Conservation (phyloP, 1,140 invertebrate species). For the Lepidurus couesii region DNA sequence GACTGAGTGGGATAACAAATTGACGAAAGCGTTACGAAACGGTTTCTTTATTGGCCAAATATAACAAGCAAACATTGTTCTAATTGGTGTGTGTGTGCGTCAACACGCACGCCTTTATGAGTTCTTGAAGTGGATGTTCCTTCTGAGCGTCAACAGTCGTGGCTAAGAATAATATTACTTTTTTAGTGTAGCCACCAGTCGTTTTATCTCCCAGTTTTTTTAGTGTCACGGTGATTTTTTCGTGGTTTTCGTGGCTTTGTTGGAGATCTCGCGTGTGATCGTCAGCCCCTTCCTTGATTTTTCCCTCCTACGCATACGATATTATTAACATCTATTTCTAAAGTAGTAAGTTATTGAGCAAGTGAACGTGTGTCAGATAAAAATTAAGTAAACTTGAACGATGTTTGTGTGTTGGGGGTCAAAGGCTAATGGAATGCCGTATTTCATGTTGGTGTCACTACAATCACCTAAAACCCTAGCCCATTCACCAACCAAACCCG, state of each 20-base stretch:
- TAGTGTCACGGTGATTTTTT: not conserved
- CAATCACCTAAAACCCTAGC: not conserved
- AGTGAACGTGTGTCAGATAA: not conserved
- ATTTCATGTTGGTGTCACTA: not conserved
- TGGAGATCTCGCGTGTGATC: slow-evolving; percentile 8
- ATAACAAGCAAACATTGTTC: not conserved
- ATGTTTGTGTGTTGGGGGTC: not conserved
- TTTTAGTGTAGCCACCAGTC: not conserved
- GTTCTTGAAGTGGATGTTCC: not conserved
- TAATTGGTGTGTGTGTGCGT: not conserved
- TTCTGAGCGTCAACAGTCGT: not conserved
- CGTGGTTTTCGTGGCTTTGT: not conserved
- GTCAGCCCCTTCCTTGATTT: not conserved
- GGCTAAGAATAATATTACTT: not conserved
- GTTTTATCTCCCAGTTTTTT: not conserved
- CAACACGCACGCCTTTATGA: not conserved
- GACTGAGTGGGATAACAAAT: slow-evolving; percentile 43
- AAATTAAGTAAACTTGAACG: not conserved
- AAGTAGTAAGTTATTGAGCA: not conserved
- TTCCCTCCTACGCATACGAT: not conserved
- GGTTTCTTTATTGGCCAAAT: not conserved
- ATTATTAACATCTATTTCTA: not conserved
- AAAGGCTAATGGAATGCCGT: not conserved
- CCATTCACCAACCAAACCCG: not conserved
- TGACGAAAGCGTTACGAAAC: not conserved